Percentiles rank a stretch among this genome's conserved stretches.
Conservation (phyloP, 2,113 vertebrate species). For the Asarcornis scutulata region DNA sequence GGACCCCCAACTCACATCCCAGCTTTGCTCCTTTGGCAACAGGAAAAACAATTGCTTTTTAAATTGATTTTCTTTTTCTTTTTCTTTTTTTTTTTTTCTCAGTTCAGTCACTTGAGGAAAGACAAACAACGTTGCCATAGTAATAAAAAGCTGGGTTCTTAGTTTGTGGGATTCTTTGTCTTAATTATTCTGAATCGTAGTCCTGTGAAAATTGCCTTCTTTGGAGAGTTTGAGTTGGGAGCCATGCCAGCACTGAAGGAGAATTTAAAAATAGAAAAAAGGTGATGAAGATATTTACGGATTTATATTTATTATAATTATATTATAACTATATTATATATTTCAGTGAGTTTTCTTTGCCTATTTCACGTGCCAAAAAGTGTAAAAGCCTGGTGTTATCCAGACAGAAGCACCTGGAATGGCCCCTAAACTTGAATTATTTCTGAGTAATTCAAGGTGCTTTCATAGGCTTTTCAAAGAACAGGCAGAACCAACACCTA, state of each 20-base stretch:
- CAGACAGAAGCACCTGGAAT: background rate
- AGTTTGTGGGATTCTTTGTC: conserved; percentile 27
- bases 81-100: background rate
- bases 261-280: background rate
- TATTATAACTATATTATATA: too few species aligned
- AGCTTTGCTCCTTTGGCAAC: background rate
- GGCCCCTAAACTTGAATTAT: conserved; percentile 15
- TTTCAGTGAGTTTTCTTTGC: background rate
- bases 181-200: conserved; percentile 12
- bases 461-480: background rate
- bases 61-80: background rate
- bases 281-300: background rate
- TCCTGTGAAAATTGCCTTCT: background rate
- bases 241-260: background rate
- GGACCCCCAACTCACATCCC: background rate
- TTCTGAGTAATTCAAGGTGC: background rate
- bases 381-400: background rate
- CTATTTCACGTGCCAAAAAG: background rate
- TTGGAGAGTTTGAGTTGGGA: background rate
- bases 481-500: background rate
- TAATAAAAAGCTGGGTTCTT: conserved; percentile 30
- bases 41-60: background rate
- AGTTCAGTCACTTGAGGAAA: conserved; percentile 4
- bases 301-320: too few species aligned
- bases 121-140: conserved; percentile 35